Percentiles rank a stretch among this genome's conserved stretches.
Evolutionary conservation across 2,797 vertebrate species (phyloP).

Genomic region (Ara ararauna): DNA sequence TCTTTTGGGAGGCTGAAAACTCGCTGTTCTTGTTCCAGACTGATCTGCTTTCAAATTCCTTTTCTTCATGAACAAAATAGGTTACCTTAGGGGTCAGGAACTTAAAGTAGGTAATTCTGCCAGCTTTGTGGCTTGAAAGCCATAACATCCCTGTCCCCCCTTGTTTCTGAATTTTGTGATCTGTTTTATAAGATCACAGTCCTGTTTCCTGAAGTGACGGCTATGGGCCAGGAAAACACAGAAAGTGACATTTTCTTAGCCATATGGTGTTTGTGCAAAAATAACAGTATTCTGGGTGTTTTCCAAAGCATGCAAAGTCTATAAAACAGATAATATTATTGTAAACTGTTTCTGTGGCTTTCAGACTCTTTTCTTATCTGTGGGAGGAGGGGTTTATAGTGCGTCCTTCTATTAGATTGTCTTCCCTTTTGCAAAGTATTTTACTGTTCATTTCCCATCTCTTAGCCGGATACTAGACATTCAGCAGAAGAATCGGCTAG

Average conservation of each 20-base stretch:
- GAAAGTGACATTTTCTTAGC: background rate
- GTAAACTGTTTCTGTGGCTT: background rate
- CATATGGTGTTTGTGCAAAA: constrained; percentile 50
- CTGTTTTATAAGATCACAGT: background rate
- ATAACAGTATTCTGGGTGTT: background rate
- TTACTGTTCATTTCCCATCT: background rate
- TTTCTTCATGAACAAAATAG: background rate
- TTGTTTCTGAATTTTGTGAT: background rate
- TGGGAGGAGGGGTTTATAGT: background rate
- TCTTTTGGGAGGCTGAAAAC: background rate
- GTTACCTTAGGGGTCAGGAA: background rate
- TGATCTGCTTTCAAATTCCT: background rate
- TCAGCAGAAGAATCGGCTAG: background rate
- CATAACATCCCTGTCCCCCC: background rate
- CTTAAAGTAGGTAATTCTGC: background rate
- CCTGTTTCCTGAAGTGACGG: background rate
- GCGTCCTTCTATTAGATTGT: background rate
- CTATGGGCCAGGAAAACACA: background rate
- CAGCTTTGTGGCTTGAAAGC: background rate
- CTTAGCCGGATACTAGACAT: background rate
- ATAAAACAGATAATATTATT: background rate
- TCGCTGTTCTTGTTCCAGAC: background rate
- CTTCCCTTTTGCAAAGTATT: background rate
- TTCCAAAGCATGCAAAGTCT: background rate
- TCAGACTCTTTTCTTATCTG: background rate